These are phyloP conservation scores for Nilaparvata lugens DNA, from an alignment of 1,140 invertebrate genomes.

Conservation along the genomic window DNA sequence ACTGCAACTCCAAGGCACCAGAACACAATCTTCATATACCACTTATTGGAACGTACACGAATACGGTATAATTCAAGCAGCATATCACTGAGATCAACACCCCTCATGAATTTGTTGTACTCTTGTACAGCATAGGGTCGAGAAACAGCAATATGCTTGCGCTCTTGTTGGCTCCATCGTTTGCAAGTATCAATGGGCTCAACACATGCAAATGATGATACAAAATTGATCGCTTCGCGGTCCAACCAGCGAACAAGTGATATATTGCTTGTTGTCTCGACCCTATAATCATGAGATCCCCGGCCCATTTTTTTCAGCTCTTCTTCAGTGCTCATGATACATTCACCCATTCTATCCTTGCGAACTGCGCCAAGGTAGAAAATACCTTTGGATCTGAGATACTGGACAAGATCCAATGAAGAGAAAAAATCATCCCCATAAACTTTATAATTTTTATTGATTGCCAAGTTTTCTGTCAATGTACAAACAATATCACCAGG, in stretches of 20 bases:
- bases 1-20: neutral
- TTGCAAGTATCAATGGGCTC: neutral
- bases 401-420: neutral
- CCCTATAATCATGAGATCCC: neutral
- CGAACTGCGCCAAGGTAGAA: neutral
- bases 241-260: neutral
- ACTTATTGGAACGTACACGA: neutral
- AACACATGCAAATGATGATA: neutral
- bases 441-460: neutral
- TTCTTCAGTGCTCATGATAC: neutral
- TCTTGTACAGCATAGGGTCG: slow-evolving; percentile 5
- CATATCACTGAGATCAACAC: neutral
- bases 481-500: neutral
- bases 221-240: neutral
- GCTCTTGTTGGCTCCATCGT: neutral
- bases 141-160: neutral
- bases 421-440: neutral
- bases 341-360: neutral
- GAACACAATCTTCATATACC: neutral
- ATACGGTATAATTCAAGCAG: neutral
- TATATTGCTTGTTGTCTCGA: neutral
- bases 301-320: slow-evolving; percentile 1
- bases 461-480: neutral
- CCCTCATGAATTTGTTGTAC: slow-evolving; percentile 5
- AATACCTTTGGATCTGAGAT: neutral